A percentile compares a stretch with the other conserved stretches of the same genome.
Conservation (phyloP, 2,113 vertebrate genomes). For the Anser brachyrhynchus region DNA sequence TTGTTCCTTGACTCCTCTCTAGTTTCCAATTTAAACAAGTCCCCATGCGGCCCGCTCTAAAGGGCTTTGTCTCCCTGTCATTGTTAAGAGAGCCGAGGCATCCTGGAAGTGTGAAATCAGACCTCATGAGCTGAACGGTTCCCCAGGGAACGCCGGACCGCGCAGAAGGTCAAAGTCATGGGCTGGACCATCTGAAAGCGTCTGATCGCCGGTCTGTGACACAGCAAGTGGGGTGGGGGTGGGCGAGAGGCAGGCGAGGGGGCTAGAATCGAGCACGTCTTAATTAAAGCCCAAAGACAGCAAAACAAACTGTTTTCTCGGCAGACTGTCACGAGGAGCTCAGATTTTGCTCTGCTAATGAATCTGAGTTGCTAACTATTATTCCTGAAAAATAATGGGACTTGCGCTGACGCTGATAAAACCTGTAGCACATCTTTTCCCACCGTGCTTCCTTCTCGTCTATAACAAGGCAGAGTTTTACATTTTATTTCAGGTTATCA, state of each 20-base stretch:
- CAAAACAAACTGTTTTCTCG: slow-evolving; percentile 85
- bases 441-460: slow-evolving; percentile 45
- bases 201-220: slow-evolving; percentile 86
- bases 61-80: slow-evolving; percentile 94
- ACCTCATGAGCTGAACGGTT: slow-evolving; percentile 92
- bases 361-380: slow-evolving; percentile 72
- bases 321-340: slow-evolving; percentile 71
- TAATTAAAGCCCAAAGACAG: slow-evolving; percentile 90
- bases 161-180: slow-evolving; percentile 90
- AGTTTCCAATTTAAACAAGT: slow-evolving; percentile 93
- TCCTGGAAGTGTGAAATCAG: slow-evolving; percentile 93
- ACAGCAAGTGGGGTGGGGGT: slow-evolving; percentile 73
- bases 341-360: slow-evolving; percentile 79
- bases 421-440: slow-evolving; percentile 57
- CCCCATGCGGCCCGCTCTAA: slow-evolving; percentile 88
- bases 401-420: slow-evolving; percentile 44
- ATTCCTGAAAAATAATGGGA: slow-evolving; percentile 69
- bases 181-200: slow-evolving; percentile 86
- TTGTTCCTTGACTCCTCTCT: slow-evolving; percentile 92
- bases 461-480: slow-evolving; percentile 10
- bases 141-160: slow-evolving; percentile 88
- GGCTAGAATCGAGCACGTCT: slow-evolving; percentile 84
- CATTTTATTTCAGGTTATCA: background rate
- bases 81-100: slow-evolving; percentile 86
- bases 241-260: slow-evolving; percentile 64